Base-by-base conservation (phyloP, 2,113 vertebrate species). In the Marmota flaviventris region DNA sequence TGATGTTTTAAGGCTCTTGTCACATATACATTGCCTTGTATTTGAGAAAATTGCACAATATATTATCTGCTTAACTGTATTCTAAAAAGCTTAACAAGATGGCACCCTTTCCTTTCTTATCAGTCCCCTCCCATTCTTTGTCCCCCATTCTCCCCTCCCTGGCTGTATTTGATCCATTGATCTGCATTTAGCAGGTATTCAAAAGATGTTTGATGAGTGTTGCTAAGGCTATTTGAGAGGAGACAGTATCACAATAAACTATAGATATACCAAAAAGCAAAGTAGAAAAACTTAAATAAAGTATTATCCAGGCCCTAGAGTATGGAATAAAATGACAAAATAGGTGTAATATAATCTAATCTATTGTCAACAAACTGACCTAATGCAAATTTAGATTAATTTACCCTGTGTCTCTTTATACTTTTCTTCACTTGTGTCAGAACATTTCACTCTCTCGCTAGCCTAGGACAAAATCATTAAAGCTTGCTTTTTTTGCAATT, bases 301-400 rank as follows among this genome's bases (percentile, higher is more conserved):
- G 0, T 16, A n/a, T 70, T 48, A 72, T 34, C 13, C 4, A 92
- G 53, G 45, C 16, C 14, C 4, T 17, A 67, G 25, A 86, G 37
- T 75, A 73, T 29, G 83, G 72, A 96, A 69, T 90, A 75, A 93
- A 86, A 97, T 63, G n/a, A 45, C 25, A 92, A 85, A 89, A 5
- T 32, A 89, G 5, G 3, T 2, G 2, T 51, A 89, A 92, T 67
- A 13, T 85, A 79, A 77, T 92, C 77, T 53, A n/a, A 2, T 77
- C 17, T 85, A 1, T 25, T 77, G 22, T 94, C 25, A 82, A n/a
- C 2, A 70, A 85, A 5, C 4, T 86, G 58, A 9, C 3, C 18
- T 45, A 86, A 48, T 89, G 22, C 0, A 76, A 78, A 85, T 79
- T 86, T 92, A 78, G 29, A 82, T 91, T 89, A 91, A 85, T 95